Base-by-base conservation (phyloP, 2,888 invertebrate species). In the Machimus atricapillus region DNA sequence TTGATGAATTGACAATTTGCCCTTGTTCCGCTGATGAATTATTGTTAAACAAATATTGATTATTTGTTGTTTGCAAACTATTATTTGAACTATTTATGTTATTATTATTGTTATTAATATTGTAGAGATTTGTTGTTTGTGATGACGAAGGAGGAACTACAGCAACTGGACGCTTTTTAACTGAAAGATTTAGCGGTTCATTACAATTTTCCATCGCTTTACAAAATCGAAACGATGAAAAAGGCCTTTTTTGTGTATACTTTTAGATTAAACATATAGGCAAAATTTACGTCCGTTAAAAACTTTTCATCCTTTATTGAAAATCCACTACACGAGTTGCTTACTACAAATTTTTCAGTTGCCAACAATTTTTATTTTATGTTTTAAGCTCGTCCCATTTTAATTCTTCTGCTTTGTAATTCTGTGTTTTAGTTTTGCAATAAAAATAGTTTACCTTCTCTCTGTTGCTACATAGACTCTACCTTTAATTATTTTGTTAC, bases 141-240 rank as follows among this genome's bases (percentile, higher is more conserved):
- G 90, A 90, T 83, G 93, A 91, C 16, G 93, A 94, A 52, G 94
- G 94, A 23, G 94, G 93, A 66, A 94, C 94, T 87, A 94, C 93
- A 78, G 94, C 94, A 86, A 94, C 93, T 81, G 94, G 94, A 88
- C 91, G 91, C 91, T 93, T 92, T 90, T 93, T 93, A 89, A 93
- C 91, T 87, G 93, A 93, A 89, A 93, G 90, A 91, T 93, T 93
- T 89, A 93, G 90, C 52, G 93, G 93, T 89, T 93, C 93, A 88
- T 90, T 90, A 87, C 88, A 89, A 89, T 89, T 89, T 89, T 90
- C 90, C 90, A 90, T 90, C 88, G 89, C 82, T 87, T 76, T 85
- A 85, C 43, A 46, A 85, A 85, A 85, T 85, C 74, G 85, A 85
- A 34, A 85, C 83, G 74, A 81, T 81, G 73, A 87, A 87, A 86